Base-by-base conservation (phyloP, 2,797 vertebrate genomes). In the Geranospiza caerulescens region DNA sequence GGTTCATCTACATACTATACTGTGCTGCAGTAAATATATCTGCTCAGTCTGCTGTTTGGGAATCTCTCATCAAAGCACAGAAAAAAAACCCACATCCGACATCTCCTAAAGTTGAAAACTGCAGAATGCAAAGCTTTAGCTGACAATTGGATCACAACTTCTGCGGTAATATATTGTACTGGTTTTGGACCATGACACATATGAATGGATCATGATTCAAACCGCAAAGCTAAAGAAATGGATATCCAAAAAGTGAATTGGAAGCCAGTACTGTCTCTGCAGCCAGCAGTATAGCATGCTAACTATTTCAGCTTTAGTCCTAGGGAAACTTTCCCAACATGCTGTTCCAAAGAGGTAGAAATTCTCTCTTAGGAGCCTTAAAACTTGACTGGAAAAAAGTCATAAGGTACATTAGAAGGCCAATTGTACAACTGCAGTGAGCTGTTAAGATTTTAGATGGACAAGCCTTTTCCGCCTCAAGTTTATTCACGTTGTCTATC, bases 1-100 rank as follows among this genome's bases (percentile, higher is more conserved):
- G 15, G 16, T 20, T 62, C 42, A 73, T 15, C 55, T 36, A 45
- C 25, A 27, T 6, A 29, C 34, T 59, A 10, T 2, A n/a, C 21
- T 3, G 5, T n/a, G 23, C 62, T 25, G 5, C 2, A 1, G 47
- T 33, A 75, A 80, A 55, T 11, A 2, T 0, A 82, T 7, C 58
- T 66, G 31, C 18, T 67, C n/a, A 59, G 17, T 14, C 27, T 12
- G 3, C 47, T 63, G 31, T 34, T 53, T 47, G 62, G 40, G 15
- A 76, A 73, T 16, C 25, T 45, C 63, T 44, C 38, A 59, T 47
- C 68, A 62, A 87, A 87, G 59, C 33, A 79, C 23, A 82, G 42
- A 31, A 34, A 44, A 20, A 82, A 44, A 60, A 2, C 19, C 52
- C 44, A 31, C 5, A n/a, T 34, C 11, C 29, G 55, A 20, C 22